These are phyloP conservation scores for Nebria salina DNA, from an alignment of 2,888 invertebrate genomes.

Conservation along the genomic window DNA sequence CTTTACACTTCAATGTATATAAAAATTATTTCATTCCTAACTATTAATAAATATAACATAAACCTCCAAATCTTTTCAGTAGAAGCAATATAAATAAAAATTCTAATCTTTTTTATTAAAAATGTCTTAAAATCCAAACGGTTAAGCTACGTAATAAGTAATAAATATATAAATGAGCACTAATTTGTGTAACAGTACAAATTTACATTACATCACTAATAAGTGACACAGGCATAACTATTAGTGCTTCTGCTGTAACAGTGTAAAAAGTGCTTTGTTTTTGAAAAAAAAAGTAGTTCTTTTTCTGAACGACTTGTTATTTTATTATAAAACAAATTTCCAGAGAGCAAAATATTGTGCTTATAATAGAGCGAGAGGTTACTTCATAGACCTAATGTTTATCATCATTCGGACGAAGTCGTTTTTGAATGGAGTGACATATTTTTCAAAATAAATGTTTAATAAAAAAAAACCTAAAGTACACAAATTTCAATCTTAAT, in stretches of 20 bases:
- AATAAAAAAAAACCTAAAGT: not conserved
- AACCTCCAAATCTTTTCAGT: no score
- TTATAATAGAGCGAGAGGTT: not conserved
- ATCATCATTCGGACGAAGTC: not conserved
- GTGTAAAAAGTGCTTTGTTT: no score
- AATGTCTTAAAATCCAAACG: no score
- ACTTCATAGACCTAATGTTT: not conserved
- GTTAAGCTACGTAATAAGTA: not conserved
- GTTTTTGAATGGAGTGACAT: not conserved
- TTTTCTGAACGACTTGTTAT: no score
- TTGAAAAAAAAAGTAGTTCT: no score
- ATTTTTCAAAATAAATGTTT: not conserved
- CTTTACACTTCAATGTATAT: not conserved
- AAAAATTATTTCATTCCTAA: not conserved
- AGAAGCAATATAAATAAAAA: no score
- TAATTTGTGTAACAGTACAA: not conserved
- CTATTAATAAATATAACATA: no score
- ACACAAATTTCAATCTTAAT: not conserved
- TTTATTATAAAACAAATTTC: not conserved
- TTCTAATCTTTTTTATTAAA: no score
- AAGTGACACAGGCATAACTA: not conserved
- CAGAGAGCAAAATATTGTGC: not conserved
- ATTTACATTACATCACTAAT: slow-evolving; percentile 1
- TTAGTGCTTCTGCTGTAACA: no score
- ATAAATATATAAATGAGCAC: not conserved